These are phyloP conservation scores for Enteromius treurensis DNA, from an alignment of 2,797 vertebrate species.

Conservation along the genomic window DNA sequence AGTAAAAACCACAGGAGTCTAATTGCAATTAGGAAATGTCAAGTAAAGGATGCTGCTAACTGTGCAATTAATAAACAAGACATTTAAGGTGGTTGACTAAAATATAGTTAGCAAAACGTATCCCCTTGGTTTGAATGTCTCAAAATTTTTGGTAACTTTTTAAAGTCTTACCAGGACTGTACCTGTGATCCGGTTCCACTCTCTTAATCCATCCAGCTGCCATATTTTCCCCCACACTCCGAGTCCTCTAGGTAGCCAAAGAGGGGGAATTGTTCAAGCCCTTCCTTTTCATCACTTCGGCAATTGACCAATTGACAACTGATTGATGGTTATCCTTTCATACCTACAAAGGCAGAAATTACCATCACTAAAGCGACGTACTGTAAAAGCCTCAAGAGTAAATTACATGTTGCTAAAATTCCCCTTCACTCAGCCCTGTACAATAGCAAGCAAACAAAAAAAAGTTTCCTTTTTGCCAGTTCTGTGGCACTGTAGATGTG, in stretches of 20 bases:
- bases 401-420: slow-evolving; percentile 98
- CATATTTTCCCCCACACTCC: slow-evolving; percentile 83
- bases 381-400: slow-evolving; percentile 98
- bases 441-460: slow-evolving; percentile 86
- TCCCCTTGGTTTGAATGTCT: background rate
- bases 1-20: background rate
- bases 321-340: slow-evolving; percentile 99
- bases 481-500: slow-evolving; percentile 87
- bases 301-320: slow-evolving; percentile 99
- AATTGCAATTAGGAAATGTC: background rate
- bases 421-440: slow-evolving; percentile 85
- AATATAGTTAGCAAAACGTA: background rate
- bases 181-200: slow-evolving; percentile 77
- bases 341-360: slow-evolving; percentile 95
- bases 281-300: slow-evolving; percentile 91
- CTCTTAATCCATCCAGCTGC: slow-evolving; percentile 79
- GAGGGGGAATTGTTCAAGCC: slow-evolving; percentile 87
- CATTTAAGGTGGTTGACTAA: background rate
- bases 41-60: background rate
- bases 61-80: background rate
- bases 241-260: slow-evolving; percentile 91
- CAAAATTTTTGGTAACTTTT: background rate
- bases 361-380: slow-evolving; percentile 99
- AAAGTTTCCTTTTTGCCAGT: slow-evolving; percentile 83
- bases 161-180: slow-evolving; percentile 46